Evolutionary conservation across 2,888 invertebrate species (phyloP), one percentile per base, ranked within the genome.

Genomic region (Zeuzera pyrina): DNA sequence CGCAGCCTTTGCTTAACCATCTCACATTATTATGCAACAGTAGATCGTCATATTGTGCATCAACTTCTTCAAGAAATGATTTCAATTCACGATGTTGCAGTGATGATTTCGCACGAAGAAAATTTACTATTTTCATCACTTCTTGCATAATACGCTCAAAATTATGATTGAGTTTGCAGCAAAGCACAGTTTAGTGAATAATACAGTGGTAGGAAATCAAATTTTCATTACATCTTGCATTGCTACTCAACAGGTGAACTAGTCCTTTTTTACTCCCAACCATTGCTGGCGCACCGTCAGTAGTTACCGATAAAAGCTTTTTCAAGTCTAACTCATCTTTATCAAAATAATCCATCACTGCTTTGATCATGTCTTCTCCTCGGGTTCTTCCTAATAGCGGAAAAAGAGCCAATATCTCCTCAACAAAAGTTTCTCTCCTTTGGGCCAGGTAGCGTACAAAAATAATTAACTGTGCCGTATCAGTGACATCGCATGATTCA

Each of bases 401-500:
- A n/a, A n/a, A n/a, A n/a, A n/a, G n/a, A 36, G 29, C 30, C 32
- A 39, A 33, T 31, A 37, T 23, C 24, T 39, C 36, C 37, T 42
- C 34, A 42, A 42, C 38, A 42, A 40, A 40, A 31, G 33, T 40
- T 42, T 42, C 16, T 16, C 7, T 16, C 5, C 4, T 16, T 16
- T 16, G 13, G 33, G 38, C 35, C 36, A 43, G 31, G 36, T 43
- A 39, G 27, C 38, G 38, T 38, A 42, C 41, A 45, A 43, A 43
- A 41, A 40, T 39, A 34, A 42, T 38, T 24, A 45, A 38, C 34
- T 37, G 42, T 37, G 41, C 39, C 25, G 25, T 41, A 37, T 39
- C 30, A 29, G 39, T 41, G 35, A 41, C 35, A 33, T 39, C 41
- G 38, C 35, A 39, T 35, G 43, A 43, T 41, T 43, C 43, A 38